A percentile compares a stretch with the other conserved stretches of the same genome.
Evolutionary conservation across 2,888 invertebrate species (phyloP).

Genomic region (Amphimallon solstitiale): DNA sequence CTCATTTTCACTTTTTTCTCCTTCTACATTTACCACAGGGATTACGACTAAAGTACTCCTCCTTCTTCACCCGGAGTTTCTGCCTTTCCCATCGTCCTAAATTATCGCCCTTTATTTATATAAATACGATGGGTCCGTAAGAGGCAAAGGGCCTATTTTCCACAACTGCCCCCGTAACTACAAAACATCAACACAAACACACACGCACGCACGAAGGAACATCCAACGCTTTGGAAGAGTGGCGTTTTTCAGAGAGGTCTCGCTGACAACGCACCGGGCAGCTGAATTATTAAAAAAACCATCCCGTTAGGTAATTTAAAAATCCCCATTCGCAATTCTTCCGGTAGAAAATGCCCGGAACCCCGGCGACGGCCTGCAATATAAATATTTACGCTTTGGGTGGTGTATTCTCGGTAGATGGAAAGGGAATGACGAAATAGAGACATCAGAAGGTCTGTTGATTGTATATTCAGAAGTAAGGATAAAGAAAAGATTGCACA

Average conservation of each 20-base stretch:
- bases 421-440: not conserved
- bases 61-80: not conserved
- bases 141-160: slow-evolving; percentile 9
- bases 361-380: not conserved
- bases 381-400: slow-evolving; percentile 27
- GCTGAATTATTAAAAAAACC: slow-evolving; percentile 32
- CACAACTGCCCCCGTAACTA: slow-evolving; percentile 2
- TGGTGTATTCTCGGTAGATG: not conserved
- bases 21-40: slow-evolving; percentile 13
- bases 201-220: not conserved
- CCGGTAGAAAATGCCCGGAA: slow-evolving; percentile 15
- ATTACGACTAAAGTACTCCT: not conserved
- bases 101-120: slow-evolving; percentile 1
- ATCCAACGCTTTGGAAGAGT: not conserved
- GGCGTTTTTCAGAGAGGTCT: slow-evolving; percentile 3
- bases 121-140: slow-evolving; percentile 1
- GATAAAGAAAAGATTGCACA: too few species aligned
- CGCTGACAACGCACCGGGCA: slow-evolving; percentile 6
- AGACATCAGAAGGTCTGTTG: slow-evolving; percentile 4
- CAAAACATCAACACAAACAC: not conserved
- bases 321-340: slow-evolving; percentile 27
- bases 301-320: slow-evolving; percentile 34
- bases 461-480: slow-evolving; percentile 6
- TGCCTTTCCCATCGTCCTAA: not conserved
- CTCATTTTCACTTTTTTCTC: slow-evolving; percentile 14